Evolutionary conservation across 2,797 vertebrate genomes (phyloP), one percentile per base, ranked within the genome.

Genomic region (Protosalanx chinensis): DNA sequence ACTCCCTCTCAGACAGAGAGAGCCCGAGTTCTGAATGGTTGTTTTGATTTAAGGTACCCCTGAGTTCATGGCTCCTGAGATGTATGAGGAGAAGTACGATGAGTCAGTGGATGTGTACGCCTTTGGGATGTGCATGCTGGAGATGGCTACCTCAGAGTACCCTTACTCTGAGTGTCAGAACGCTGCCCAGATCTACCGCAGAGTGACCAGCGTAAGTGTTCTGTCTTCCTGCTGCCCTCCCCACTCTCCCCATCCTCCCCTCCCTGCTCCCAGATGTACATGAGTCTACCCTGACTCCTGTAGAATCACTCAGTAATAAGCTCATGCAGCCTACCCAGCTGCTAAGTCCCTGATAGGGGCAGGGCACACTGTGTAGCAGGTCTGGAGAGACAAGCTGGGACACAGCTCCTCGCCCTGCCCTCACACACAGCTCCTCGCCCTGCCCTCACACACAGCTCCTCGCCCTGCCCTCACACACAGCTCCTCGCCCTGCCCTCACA

Each of bases 61-160:
- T 94, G 97, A 99, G 92, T 99, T 99, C 95, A 99, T 99, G 97
- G 97, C 97, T 87, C 97, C 97, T 88, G 97, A 98, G 95, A 99
- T 99, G 97, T 99, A 99, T 96, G 97, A 98, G 89, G 97, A 99
- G 95, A 98, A 99, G 93, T 99, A 99, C 88, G 97, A 98, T 94
- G 97, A 99, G 89, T 98, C 96, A 87, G 97, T 98, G 94, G 97
- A 99, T 91, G 97, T 99, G 72, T 99, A 99, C 96, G 97, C 97
- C 94, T 98, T 99, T 96, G 97, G 97, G 90, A 99, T 99, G 97
- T 99, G 97, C 94, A 99, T 99, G 97, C 94, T 98, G 93, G 97
- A 99, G 96, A 99, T 99, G 97, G 97, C 97, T 91, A 99, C 97
- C 63, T 99, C 97, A 85, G 97, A 99, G 88, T 99, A 98, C 90